Conservation (phyloP, 2,113 vertebrate genomes). For the Tringa solitaria region DNA sequence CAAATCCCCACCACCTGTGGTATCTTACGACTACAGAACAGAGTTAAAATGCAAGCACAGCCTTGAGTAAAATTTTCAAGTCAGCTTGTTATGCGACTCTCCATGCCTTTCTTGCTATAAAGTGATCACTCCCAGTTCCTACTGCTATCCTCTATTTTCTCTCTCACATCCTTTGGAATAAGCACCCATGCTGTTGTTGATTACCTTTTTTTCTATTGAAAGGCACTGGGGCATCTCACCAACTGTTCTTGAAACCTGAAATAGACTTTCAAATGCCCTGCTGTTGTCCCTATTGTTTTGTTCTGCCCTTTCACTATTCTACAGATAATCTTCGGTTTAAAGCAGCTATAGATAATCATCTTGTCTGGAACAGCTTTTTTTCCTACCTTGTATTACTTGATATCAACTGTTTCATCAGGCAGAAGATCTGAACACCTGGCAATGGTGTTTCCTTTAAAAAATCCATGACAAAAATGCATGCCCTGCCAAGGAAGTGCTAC, state of each 20-base stretch:
- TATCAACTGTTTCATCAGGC: neutral
- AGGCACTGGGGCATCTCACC: neutral
- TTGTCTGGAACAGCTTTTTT: neutral
- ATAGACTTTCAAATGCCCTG: conserved; percentile 4
- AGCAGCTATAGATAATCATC: neutral
- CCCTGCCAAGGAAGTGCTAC: neutral
- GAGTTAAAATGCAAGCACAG: neutral
- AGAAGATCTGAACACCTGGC: neutral
- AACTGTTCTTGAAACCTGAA: conserved; percentile 7
- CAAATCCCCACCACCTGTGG: neutral
- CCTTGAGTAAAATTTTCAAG: neutral
- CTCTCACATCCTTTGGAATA: neutral
- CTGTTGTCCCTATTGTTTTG: conserved; percentile 7
- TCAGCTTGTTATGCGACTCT: neutral
- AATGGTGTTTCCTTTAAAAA: neutral
- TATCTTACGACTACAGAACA: neutral
- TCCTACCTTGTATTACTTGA: neutral
- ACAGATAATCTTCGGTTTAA: neutral
- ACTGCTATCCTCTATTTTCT: neutral
- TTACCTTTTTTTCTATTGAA: neutral
- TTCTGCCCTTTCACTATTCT: neutral
- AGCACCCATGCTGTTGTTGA: neutral
- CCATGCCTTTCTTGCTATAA: neutral
- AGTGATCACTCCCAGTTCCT: neutral
- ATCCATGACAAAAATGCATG: neutral